Percentiles rank a stretch among this genome's conserved stretches.
Conservation (phyloP, 2,888 invertebrate genomes). For the Lamellibrachia satsuma region DNA sequence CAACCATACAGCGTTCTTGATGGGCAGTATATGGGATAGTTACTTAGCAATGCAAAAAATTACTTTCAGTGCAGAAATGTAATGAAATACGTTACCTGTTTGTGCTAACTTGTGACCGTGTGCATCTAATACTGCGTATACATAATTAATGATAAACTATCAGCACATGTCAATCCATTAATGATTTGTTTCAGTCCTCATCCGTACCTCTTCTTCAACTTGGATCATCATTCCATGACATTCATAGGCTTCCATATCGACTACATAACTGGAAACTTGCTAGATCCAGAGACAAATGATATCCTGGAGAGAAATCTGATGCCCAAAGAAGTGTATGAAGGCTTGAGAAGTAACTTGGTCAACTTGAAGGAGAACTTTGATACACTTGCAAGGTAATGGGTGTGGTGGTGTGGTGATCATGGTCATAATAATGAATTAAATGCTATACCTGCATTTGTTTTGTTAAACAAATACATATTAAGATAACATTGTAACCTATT, state of each 20-base stretch:
- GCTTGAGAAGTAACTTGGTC: constrained; percentile 51
- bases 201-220: constrained; percentile 62
- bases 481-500: too few relatives aligned
- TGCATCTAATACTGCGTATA: neutral
- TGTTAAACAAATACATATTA: neutral
- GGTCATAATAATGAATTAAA: neutral
- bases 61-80: too few relatives aligned
- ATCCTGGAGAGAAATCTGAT: constrained; percentile 50
- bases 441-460: neutral
- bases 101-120: too few relatives aligned
- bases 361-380: constrained; percentile 57
- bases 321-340: constrained; percentile 45
- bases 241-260: constrained; percentile 60
- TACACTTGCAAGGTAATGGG: constrained; percentile 48
- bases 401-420: neutral
- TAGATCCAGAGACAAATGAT: constrained; percentile 51
- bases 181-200: constrained; percentile 50
- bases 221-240: constrained; percentile 52
- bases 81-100: too few relatives aligned
- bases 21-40: too few relatives aligned
- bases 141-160: neutral
- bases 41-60: too few relatives aligned
- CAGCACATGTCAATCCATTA: neutral
- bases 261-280: constrained; percentile 47
- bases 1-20: too few relatives aligned